These are phyloP conservation scores for Drosophila sp. DNA, from an alignment of 1,140 invertebrate genomes.

Conservation along the genomic window DNA sequence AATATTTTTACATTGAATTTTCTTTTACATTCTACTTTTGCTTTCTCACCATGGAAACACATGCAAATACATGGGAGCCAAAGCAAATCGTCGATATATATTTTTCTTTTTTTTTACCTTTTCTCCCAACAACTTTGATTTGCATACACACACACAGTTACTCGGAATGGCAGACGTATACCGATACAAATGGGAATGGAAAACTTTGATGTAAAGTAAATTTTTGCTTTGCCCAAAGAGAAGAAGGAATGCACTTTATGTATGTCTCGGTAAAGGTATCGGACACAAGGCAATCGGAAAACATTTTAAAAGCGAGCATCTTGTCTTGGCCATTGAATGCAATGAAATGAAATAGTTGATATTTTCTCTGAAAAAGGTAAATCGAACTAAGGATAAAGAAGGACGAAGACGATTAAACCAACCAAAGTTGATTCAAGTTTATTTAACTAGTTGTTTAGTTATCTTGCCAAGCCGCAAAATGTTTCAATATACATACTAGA, in stretches of 20 bases:
- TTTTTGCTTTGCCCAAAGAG: constrained; percentile 7
- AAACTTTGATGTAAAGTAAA: constrained; percentile 11
- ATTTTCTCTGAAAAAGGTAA: constrained; percentile 3
- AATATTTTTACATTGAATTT: neutral
- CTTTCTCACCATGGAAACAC: constrained; percentile 3
- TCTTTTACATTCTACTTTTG: neutral
- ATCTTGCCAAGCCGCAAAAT: neutral
- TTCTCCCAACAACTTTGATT: constrained; percentile 17
- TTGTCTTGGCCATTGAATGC: constrained; percentile 11
- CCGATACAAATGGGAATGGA: neutral
- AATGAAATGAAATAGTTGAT: neutral
- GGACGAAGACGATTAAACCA: neutral
- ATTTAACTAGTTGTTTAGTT: neutral
- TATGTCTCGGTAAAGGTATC: neutral
- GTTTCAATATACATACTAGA: neutral
- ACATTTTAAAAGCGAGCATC: constrained; percentile 13
- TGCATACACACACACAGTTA: neutral
- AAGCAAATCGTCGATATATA: neutral
- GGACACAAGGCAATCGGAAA: constrained; percentile 14
- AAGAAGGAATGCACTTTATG: constrained; percentile 4
- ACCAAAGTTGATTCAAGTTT: neutral
- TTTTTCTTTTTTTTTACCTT: neutral
- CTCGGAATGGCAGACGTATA: neutral
- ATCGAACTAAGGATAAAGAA: constrained; percentile 4
- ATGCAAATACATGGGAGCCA: neutral